Percentiles rank a stretch among this genome's conserved stretches.
Evolutionary conservation across 2,113 vertebrate species (phyloP).

Genomic region (Stegostoma tigrinum): DNA sequence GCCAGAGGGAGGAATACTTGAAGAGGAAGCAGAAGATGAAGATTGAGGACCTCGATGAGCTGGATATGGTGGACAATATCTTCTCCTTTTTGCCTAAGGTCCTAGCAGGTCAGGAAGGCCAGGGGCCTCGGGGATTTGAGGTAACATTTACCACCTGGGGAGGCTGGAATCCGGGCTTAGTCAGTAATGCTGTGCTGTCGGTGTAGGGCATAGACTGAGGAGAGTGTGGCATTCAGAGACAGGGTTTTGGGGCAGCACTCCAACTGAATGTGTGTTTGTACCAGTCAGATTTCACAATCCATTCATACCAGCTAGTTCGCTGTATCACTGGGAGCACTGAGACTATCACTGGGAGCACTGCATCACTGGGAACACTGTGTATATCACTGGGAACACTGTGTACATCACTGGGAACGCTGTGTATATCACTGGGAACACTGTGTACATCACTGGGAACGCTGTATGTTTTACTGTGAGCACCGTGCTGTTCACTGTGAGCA

Average conservation of each 20-base stretch:
- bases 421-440: too few species aligned
- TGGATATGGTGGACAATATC: constrained; percentile 83
- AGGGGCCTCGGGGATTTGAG: constrained; percentile 66
- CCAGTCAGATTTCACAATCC: not conserved
- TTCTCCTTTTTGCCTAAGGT: constrained; percentile 80
- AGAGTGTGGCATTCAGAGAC: too few species aligned
- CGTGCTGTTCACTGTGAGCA: not conserved
- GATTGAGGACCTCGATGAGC: constrained; percentile 55
- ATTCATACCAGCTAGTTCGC: not conserved
- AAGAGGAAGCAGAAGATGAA: constrained; percentile 49
- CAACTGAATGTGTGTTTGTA: not conserved
- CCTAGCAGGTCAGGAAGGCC: constrained; percentile 70
- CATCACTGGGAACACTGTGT: not conserved
- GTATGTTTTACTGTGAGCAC: not conserved
- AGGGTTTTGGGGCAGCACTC: not conserved
- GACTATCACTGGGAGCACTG: too few species aligned
- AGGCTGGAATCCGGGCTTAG: not conserved
- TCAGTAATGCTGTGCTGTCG: not conserved
- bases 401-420: too few species aligned
- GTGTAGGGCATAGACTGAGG: not conserved
- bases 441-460: too few species aligned
- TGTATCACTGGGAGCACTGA: not conserved
- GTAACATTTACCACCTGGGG: constrained; percentile 49
- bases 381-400: not conserved
- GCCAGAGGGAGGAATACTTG: constrained; percentile 44